Evolutionary conservation across 1,140 invertebrate genomes (phyloP).

Genomic region (Probaryconus sp.): DNA sequence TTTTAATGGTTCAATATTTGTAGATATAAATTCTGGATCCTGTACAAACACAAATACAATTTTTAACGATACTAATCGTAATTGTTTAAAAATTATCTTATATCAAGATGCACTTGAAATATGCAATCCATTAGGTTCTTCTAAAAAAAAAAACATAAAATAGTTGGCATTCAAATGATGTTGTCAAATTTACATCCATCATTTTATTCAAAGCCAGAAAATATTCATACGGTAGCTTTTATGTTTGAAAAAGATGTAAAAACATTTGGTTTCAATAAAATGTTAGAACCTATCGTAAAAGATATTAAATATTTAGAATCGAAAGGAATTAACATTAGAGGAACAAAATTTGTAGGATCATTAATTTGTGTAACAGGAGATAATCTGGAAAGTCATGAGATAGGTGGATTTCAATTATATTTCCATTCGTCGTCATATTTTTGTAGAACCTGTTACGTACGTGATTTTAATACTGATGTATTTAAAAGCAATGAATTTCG

Average conservation of each 20-base stretch:
- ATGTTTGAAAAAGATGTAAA: slow-evolving; percentile 49
- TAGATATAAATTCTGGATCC: no score
- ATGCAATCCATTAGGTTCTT: slow-evolving; percentile 63
- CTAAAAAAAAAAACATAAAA: slow-evolving; percentile 61
- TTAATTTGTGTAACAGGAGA: background rate
- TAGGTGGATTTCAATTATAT: slow-evolving; percentile 25
- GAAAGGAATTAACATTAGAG: background rate
- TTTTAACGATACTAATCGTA: no score
- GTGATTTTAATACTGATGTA: background rate
- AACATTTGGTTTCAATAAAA: slow-evolving; percentile 28
- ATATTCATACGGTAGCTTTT: slow-evolving; percentile 53
- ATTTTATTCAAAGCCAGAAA: slow-evolving; percentile 5
- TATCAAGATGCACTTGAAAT: slow-evolving; percentile 65
- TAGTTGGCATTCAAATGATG: slow-evolving; percentile 61
- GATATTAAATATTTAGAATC: background rate
- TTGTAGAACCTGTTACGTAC: slow-evolving; percentile 7
- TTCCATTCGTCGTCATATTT: background rate
- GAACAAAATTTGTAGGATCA: background rate
- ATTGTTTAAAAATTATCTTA: slow-evolving; percentile 56
- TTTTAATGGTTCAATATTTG: no score
- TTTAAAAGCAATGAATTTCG: background rate
- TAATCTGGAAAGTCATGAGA: slow-evolving; percentile 27
- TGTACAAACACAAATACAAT: no score
- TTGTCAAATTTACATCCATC: slow-evolving; percentile 40
- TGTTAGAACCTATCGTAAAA: slow-evolving; percentile 1